A percentile compares a stretch with the other conserved stretches of the same genome.
These are phyloP conservation scores for Lamellibrachia columna DNA, from an alignment of 2,888 invertebrate species.

Conservation along the genomic window DNA sequence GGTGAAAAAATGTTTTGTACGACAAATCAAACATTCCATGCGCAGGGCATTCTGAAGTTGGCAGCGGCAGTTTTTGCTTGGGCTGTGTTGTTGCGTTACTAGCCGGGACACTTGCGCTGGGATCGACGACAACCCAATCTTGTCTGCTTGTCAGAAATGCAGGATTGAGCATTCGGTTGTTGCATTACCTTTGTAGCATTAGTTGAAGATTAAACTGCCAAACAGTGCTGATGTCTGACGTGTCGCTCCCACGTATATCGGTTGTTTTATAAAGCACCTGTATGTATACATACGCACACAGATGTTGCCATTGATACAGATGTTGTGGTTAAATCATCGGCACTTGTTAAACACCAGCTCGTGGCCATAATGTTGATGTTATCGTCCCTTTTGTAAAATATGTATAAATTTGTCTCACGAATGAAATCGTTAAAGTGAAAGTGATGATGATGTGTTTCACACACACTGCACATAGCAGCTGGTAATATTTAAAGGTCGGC, in stretches of 20 bases:
- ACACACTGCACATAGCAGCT: slow-evolving; percentile 16
- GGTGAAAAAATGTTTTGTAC: neutral
- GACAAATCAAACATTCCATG: neutral
- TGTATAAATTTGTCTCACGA: neutral
- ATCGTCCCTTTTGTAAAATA: slow-evolving; percentile 16
- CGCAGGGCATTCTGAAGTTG: neutral
- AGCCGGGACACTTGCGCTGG: neutral
- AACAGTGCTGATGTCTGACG: slow-evolving; percentile 11
- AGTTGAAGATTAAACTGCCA: slow-evolving; percentile 16
- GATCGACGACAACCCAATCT: neutral
- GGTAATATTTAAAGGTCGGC: neutral
- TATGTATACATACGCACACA: neutral
- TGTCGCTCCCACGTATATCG: neutral
- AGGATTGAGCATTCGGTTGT: slow-evolving; percentile 3
- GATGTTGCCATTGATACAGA: neutral
- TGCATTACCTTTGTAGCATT: slow-evolving; percentile 7
- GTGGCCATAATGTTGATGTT: slow-evolving; percentile 7
- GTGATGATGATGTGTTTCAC: slow-evolving; percentile 16
- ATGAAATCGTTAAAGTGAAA: slow-evolving; percentile 16
- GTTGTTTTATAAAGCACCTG: slow-evolving; percentile 3
- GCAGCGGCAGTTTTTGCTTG: neutral
- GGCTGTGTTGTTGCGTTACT: neutral
- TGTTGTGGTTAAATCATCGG: neutral
- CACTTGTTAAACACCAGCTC: slow-evolving; percentile 16
- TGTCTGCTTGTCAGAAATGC: neutral